Base-by-base conservation (phyloP, 2,888 invertebrate species). In the Polymixis flavicincta region DNA sequence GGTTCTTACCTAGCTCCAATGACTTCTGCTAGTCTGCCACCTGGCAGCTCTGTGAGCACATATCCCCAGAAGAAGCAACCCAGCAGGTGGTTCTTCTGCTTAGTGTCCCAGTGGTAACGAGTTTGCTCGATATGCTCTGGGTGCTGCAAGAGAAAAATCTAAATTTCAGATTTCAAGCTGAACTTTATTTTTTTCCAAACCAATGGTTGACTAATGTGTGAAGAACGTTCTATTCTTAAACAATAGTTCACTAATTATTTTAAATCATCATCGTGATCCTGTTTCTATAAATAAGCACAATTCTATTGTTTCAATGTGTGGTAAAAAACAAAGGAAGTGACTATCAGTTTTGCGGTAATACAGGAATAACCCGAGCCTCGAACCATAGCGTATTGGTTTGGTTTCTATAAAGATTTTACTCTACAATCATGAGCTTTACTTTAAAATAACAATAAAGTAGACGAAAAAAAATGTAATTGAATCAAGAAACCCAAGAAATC, bases 61-160 rank as follows among this genome's bases (percentile, higher is more conserved):
- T 99, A 99, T 19, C 99, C 99, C 98, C 98, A 99, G 97, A 98
- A 99, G 97, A 99, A 99, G 89, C 98, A 98, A 59, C 98, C 98
- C 45, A 98, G 96, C 61, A 99, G 97, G 78, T 98, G 97, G 89
- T 99, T 99, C 91, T 98, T 98, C 89, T 98, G 97, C 88, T 98
- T 97, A 76, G 97, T 97, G 92, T 98, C 97, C 99, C 99, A 99
- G 37, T 97, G 92, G 94, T 98, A 99, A 82, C 97, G 97, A 0
- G 97, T 96, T 84, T 96, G 96, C 80, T 94, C 92, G 83, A 95
- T 93, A 90, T 95, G 95, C 48, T 90, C 95, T 64, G 96, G 96
- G 72, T 96, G 96, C 96, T 96, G 89, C 8, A 74, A 67, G 71
- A 83, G 78, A 76, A 75, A 80, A 54, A 74, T 42, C 71, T 67